Conservation (phyloP, 2,797 vertebrate genomes). For the Anolis apletophallus region DNA sequence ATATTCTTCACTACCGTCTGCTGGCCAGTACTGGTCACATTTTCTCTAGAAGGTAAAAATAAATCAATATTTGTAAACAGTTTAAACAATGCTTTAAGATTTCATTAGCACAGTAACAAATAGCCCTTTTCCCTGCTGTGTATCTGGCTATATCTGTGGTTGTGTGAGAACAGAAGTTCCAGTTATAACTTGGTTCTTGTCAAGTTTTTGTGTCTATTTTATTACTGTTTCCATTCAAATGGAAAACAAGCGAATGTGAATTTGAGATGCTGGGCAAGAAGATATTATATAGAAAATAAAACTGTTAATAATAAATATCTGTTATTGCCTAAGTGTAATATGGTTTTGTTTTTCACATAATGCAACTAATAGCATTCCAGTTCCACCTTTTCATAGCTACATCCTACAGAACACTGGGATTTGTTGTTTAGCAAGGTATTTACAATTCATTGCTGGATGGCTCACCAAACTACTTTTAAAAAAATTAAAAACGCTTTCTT, state of each 20-base stretch:
- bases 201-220: background rate
- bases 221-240: background rate
- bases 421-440: too few relatives aligned
- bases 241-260: too few relatives aligned
- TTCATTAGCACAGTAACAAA: background rate
- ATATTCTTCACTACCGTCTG: constrained; percentile 92
- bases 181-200: background rate
- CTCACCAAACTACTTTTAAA: too few relatives aligned
- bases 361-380: too few relatives aligned
- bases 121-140: background rate
- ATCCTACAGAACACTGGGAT: too few relatives aligned
- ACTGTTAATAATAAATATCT: background rate
- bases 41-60: constrained; percentile 85
- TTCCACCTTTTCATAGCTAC: too few relatives aligned
- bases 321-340: background rate
- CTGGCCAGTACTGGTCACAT: constrained; percentile 98
- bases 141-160: background rate
- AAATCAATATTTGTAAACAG: constrained; percentile 27
- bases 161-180: background rate
- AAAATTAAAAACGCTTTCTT: too few relatives aligned
- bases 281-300: background rate
- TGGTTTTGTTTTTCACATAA: too few relatives aligned
- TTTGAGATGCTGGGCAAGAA: background rate
- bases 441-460: too few relatives aligned
- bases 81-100: background rate